Percentiles rank a stretch among this genome's conserved stretches.
Evolutionary conservation across 2,888 invertebrate species (phyloP).

Genomic region (Tetheella fluctuosa): DNA sequence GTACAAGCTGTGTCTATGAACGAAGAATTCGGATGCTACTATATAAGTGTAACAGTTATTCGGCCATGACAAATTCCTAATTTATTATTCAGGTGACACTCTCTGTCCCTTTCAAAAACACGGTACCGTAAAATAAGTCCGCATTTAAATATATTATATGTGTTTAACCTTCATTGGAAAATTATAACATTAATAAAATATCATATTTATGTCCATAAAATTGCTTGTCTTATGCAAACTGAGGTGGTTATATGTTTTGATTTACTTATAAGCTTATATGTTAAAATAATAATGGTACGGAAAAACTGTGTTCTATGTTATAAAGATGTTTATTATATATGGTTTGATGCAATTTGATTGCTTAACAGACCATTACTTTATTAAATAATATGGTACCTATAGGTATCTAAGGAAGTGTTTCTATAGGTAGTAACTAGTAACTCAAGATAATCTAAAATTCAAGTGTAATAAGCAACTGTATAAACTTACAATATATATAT

Average conservation of each 20-base stretch:
- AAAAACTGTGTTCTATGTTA: background rate
- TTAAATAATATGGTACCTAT: background rate
- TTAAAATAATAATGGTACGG: background rate
- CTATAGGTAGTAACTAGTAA: too few relatives aligned
- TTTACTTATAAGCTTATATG: background rate
- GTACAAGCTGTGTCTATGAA: constrained; percentile 33
- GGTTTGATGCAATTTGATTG: background rate
- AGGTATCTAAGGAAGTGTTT: too few relatives aligned
- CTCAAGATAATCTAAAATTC: too few relatives aligned
- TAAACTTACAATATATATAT: too few relatives aligned
- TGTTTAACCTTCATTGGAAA: background rate
- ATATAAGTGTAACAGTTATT: constrained; percentile 47
- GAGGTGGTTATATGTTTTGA: background rate
- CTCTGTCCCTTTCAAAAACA: constrained; percentile 36
- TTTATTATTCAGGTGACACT: constrained; percentile 52
- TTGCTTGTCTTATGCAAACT: background rate
- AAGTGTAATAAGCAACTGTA: too few relatives aligned
- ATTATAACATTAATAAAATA: background rate
- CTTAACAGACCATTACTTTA: background rate
- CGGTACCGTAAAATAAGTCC: background rate
- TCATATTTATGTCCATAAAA: background rate
- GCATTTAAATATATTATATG: background rate
- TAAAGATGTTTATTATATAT: background rate
- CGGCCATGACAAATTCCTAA: constrained; percentile 40
- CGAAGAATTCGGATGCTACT: constrained; percentile 45